Conservation (phyloP, 2,113 vertebrate genomes). For the Shinisaurus crocodilurus region DNA sequence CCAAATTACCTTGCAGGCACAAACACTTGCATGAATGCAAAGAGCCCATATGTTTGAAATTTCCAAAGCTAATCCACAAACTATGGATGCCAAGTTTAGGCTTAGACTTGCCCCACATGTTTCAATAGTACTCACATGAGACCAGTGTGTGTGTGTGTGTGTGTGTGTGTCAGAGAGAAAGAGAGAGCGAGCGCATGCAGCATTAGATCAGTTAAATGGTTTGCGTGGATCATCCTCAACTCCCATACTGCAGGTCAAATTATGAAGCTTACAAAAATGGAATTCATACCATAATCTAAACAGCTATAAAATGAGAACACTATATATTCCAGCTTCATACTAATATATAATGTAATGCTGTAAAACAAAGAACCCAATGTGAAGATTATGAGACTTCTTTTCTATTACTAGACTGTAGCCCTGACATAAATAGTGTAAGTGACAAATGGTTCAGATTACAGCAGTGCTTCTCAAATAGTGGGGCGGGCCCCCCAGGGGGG, state of each 20-base stretch:
- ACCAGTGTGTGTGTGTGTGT: not conserved
- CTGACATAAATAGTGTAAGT: not conserved
- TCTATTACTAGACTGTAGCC: not conserved
- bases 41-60: conserved; percentile 24
- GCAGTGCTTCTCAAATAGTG: no score
- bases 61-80: conserved; percentile 20
- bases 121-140: not conserved
- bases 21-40: conserved; percentile 13
- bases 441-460: not conserved
- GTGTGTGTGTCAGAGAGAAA: not conserved
- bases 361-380: not conserved
- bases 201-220: not conserved
- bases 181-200: not conserved
- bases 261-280: not conserved
- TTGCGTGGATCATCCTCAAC: not conserved
- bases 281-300: not conserved
- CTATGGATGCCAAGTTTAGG: not conserved
- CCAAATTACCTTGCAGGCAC: conserved; percentile 29
- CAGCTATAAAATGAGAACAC: not conserved
- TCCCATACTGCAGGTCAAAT: not conserved
- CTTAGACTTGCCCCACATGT: not conserved
- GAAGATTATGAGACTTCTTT: not conserved
- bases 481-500: no score
- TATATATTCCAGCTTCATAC: not conserved
- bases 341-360: not conserved